Conservation (phyloP, 2,888 invertebrate genomes). For the Aphidius colemani region DNA sequence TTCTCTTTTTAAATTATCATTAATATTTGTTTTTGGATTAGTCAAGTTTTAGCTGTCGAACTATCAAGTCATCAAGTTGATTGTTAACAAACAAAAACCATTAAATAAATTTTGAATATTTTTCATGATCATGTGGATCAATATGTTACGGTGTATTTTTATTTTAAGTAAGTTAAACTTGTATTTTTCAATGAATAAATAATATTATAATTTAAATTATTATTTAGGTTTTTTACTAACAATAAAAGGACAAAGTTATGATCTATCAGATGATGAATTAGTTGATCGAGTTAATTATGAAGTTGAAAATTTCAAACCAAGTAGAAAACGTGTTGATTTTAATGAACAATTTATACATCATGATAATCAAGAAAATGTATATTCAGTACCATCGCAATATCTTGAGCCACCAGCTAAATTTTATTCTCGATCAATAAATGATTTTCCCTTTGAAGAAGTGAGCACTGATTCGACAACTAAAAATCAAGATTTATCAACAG, state of each 20-base stretch:
- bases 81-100: too few species aligned
- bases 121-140: too few species aligned
- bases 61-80: too few species aligned
- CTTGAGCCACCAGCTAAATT: constrained; percentile 33
- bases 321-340: not conserved
- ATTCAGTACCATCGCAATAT: constrained; percentile 33
- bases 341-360: too few species aligned
- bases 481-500: not conserved
- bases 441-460: constrained; percentile 11
- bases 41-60: too few species aligned
- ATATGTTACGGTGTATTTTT: too few species aligned
- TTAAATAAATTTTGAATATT: too few species aligned
- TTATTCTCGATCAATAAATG: constrained; percentile 21
- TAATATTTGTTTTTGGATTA: too few species aligned
- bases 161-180: too few species aligned
- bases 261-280: too few species aligned
- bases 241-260: constrained; percentile 13
- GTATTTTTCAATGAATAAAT: too few species aligned
- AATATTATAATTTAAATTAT: not conserved
- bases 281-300: not conserved
- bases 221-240: constrained; percentile 1
- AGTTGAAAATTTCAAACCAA: constrained; percentile 4
- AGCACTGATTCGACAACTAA: not conserved
- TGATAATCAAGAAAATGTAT: constrained; percentile 5
- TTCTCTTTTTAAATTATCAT: too few species aligned